Base-by-base conservation (phyloP, 2,797 vertebrate species). In the Semaprochilodus insignis region DNA sequence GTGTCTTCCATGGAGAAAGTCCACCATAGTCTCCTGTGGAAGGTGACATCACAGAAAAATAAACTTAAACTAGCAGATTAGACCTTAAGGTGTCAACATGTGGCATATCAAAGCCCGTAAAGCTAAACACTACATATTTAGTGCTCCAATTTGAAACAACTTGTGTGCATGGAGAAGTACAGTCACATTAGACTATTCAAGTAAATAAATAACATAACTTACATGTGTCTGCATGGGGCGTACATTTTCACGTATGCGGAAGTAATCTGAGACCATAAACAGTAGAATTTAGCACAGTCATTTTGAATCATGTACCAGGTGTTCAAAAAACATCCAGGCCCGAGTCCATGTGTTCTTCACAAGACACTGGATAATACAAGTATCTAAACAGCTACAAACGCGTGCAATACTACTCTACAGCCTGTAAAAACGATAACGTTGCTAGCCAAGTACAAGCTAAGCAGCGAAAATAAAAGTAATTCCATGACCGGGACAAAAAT, bases 11-110 rank as follows among this genome's bases (percentile, higher is more conserved):
- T 21, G 83, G 2, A 93, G 62, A 0, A 84, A 83, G 84, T 93
- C 88, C 0, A 92, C 89, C 86, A 93, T 27, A 1, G 86, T 13
- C 80, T 93, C 91, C 93, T 94, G 57, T 54, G 62, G 62, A 82
- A 70, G 25, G 23, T 54, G 8, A 74, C 6, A 15, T 51, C 0
- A 73, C 3, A 21, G n/a, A n/a, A n/a, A n/a, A n/a, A n/a, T n/a
- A 51, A 34, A 63, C 3, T 48, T 11, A 34, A 21, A 67, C 27
- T 0, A 25, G 25, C 40, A 15, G 54, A 17, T 14, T 14, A 36
- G 4, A 54, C 1, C 40, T 2, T 2, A 70, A 25, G 36, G 6
- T 6, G 2, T n/a, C n/a, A n/a, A n/a, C n/a, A 40, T 40, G 2
- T 40, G 6, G 6, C 36, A 40, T 40, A 40, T 40, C 6, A 40